Base-by-base conservation (phyloP, 1,140 invertebrate genomes). In the Dufourea novaeangliae region DNA sequence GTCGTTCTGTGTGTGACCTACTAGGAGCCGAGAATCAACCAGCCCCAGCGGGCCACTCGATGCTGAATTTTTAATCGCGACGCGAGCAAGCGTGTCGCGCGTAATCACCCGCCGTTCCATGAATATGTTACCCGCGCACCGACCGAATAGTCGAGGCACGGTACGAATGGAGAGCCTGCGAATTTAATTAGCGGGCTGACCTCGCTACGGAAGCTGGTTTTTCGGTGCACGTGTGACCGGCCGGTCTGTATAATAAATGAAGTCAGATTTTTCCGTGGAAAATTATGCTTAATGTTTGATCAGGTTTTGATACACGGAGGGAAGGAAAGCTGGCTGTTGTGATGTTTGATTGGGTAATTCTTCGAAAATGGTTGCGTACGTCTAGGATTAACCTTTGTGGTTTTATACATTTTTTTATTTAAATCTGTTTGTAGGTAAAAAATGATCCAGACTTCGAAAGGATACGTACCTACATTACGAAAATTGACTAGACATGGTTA, bases 111-210 rank as follows among this genome's bases (percentile, higher is more conserved):
- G 11, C n/a, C 14, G 20, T 8, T 12, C 63, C 56, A 68, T 75
- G 73, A 68, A 75, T 75, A 75, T 27, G 73, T 75, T 75, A 75
- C 29, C 34, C 34, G n/a, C n/a, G n/a, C n/a, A n/a, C n/a, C n/a
- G n/a, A n/a, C n/a, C 10, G 71, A 50, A 74, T 46, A 37, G 20
- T n/a, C 8, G 27, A 27, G 8, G 5, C 20, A n/a, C 20, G 37
- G 10, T n/a, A 32, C 50, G 71, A 54, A 39, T 25, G 61, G 27
- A 66, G n/a, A 27, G 52, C 54, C 29, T 32, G 29, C 27, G 64
- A 52, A 68, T 75, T 75, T 75, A 75, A 75, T 75, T 75, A 75
- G 66, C 71, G n/a, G 6, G 46, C 46, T 17, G 20, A 17, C 46
- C 2, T 50, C 46, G 17, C 46, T 50, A n/a, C 46, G 46, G 46